Evolutionary conservation across 2,797 vertebrate species (phyloP).

Genomic region (Cygnus olor): DNA sequence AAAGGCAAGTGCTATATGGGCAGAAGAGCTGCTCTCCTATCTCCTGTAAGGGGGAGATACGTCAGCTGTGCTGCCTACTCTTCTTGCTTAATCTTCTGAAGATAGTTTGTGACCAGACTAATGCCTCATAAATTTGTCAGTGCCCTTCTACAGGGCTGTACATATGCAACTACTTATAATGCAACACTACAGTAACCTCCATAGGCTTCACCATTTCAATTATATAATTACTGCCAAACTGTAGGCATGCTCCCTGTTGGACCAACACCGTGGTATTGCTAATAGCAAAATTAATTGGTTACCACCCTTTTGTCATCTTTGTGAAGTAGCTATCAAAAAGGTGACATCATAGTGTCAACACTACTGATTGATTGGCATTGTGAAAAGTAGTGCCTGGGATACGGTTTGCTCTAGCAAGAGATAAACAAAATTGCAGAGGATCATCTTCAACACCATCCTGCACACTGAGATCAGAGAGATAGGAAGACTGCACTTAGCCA

Average conservation of each 20-base stretch:
- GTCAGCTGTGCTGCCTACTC: neutral
- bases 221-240: neutral
- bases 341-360: neutral
- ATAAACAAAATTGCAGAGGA: slow-evolving; percentile 38
- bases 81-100: neutral
- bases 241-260: neutral
- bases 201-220: neutral
- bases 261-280: neutral
- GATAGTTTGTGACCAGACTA: neutral
- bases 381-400: neutral
- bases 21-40: neutral
- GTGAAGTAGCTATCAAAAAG: slow-evolving; percentile 13
- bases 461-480: neutral
- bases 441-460: neutral
- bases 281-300: slow-evolving; percentile 19
- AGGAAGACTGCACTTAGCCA: neutral
- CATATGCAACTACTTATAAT: neutral
- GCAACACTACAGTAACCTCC: neutral
- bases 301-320: neutral
- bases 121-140: neutral
- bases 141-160: neutral
- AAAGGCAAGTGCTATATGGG: neutral
- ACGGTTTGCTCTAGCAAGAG: neutral
- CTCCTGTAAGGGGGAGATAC: neutral
- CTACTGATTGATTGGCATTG: neutral